Percentiles rank a stretch among this genome's conserved stretches.
phyloP scores from a whole-genome alignment of 2,113 vertebrate genomes.

The Ctenodactylus gundi region DNA sequence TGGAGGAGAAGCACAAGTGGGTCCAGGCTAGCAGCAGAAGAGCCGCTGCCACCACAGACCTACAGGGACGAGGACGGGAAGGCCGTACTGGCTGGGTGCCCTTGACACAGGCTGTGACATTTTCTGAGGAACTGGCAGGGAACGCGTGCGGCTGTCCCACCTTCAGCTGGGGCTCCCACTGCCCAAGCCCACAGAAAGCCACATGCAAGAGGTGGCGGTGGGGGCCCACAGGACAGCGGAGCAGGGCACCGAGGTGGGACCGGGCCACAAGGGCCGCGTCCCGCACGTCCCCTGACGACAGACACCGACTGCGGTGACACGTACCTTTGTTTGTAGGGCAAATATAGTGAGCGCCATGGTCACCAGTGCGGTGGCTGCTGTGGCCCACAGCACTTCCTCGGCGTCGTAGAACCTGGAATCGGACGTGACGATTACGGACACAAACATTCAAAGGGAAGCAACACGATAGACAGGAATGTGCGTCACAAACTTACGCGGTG shows the following conservation, averaged over 20 bases:
- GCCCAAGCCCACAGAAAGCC: neutral
- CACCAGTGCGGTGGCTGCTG: constrained; percentile 84
- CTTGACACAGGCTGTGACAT: neutral
- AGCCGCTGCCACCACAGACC: neutral
- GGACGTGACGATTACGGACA: constrained; percentile 33
- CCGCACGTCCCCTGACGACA: neutral
- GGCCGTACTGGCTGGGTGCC: neutral
- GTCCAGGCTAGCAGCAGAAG: neutral
- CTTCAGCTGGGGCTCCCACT: neutral
- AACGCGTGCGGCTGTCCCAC: too few species aligned
- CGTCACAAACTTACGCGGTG: constrained; percentile 82
- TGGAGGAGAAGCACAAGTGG: too few species aligned
- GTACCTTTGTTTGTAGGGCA: constrained; percentile 89
- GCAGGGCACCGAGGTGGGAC: neutral
- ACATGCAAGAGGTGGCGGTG: fast-evolving
- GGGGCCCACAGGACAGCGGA: neutral
- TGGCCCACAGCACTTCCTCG: constrained; percentile 87
- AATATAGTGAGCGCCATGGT: constrained; percentile 85
- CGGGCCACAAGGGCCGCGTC: neutral
- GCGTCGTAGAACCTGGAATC: constrained; percentile 80
- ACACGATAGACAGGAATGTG: neutral
- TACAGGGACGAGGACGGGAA: neutral
- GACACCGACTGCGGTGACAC: neutral
- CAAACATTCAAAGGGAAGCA: neutral
- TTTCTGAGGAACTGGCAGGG: neutral